phyloP scores from a whole-genome alignment of 2,113 vertebrate species.

The Leptobrachium leishanense region DNA sequence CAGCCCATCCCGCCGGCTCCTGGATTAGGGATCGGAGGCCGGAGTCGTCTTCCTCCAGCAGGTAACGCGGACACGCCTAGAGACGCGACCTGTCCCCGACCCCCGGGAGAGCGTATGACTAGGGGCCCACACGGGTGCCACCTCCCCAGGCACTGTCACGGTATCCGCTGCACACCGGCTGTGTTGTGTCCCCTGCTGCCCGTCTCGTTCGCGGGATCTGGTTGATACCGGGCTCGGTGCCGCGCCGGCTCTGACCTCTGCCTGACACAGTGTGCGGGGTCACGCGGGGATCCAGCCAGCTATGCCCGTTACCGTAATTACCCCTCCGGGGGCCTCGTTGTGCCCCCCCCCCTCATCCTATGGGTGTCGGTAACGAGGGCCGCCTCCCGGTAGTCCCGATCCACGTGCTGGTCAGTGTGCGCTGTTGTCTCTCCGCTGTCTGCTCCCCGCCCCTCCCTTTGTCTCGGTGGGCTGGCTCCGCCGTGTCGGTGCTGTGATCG shows the following conservation, averaged over 20 bases:
- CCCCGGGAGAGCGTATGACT: background rate
- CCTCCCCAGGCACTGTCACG: too few species aligned
- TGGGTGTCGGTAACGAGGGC: background rate
- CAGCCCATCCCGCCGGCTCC: background rate
- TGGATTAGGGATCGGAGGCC: slow-evolving; percentile 1
- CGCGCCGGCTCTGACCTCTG: background rate
- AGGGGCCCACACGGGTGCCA: too few species aligned
- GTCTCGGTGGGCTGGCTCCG: slow-evolving; percentile 26
- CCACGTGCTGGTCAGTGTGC: slow-evolving; percentile 29
- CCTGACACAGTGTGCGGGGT: too few species aligned
- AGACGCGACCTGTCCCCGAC: background rate
- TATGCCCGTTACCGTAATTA: too few species aligned
- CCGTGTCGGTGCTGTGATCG: too few species aligned
- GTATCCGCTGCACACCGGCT: too few species aligned
- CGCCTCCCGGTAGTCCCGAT: background rate
- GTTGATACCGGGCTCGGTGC: background rate
- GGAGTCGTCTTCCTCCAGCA: background rate
- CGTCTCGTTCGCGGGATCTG: background rate
- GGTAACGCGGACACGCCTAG: background rate
- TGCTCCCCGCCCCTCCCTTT: slow-evolving; percentile 31
- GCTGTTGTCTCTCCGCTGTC: slow-evolving; percentile 6
- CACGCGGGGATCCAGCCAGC: too few species aligned
- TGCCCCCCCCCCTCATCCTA: too few species aligned
- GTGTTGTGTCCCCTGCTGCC: background rate
- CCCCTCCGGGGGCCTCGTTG: too few species aligned